Base-by-base conservation (phyloP, 2,888 invertebrate genomes). In the Ennomos quercinarius region DNA sequence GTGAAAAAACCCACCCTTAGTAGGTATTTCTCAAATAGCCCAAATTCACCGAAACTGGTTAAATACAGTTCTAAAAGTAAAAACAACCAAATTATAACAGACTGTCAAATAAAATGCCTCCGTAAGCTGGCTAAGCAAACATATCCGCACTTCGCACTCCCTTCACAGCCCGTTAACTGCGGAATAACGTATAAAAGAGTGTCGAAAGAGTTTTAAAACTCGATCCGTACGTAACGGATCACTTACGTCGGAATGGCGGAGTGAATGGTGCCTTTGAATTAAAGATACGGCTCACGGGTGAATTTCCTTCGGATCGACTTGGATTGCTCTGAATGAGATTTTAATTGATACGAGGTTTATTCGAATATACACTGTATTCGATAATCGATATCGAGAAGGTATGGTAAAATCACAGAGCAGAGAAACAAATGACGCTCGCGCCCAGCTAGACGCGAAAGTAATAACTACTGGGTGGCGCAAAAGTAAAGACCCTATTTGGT, bases 191-290 rank as follows among this genome's bases (percentile, higher is more conserved):
- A 63, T 65, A 65, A 67, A 63, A 71, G 69, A 77, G 70, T 74
- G 74, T 75, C 70, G 66, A 67, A 63, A 71, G 69, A 77, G 70
- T 74, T 75, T 75, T 71, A 69, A 71, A 77, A 77, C 77, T 76
- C 71, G 64, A 74, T 76, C 67, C 70, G 63, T 64, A 65, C 71
- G 74, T 76, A 54, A 66, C 44, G 63, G 71, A 76, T 73, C 72
- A 71, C 72, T 76, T 72, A 66, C 59, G 65, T 50, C 52, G 59
- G 64, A 64, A 66, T 67, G 61, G 63, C 45, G 68, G 68, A 64
- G 59, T 57, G 59, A 62, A 58, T 44, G 57, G 57, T 66, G 61
- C 68, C 66, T 67, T 70, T 71, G 71, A 71, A 71, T 71, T 68
- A 71, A 70, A 70, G 71, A 71, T 71, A 66, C 67, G 63, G 67